Conservation (phyloP, 2,888 invertebrate species). For the Poecilus cupreus region DNA sequence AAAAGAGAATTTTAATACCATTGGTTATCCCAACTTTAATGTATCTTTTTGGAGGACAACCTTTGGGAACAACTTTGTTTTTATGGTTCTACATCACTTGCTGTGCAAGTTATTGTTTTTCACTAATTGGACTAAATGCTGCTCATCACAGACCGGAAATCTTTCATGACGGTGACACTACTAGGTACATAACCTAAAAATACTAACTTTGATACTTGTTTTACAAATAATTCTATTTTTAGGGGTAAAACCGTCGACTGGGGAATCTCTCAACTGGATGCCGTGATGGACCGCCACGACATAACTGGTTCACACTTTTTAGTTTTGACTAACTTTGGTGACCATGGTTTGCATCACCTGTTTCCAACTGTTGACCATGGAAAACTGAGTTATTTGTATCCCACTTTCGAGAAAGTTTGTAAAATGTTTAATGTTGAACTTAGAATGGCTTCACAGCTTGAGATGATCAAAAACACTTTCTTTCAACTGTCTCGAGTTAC, state of each 20-base stretch:
- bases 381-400: constrained; percentile 80
- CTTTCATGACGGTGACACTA: constrained; percentile 85
- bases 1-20: constrained; percentile 41
- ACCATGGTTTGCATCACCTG: constrained; percentile 87
- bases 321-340: constrained; percentile 84
- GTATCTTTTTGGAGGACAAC: constrained; percentile 64
- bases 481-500: constrained; percentile 75
- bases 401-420: constrained; percentile 78
- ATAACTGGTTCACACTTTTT: constrained; percentile 81
- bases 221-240: constrained; percentile 65
- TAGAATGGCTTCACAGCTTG: constrained; percentile 74
- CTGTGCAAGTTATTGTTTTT: constrained; percentile 78
- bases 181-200: constrained; percentile 72
- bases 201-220: background rate
- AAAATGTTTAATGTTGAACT: constrained; percentile 78
- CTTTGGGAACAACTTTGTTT: constrained; percentile 69
- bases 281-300: constrained; percentile 83
- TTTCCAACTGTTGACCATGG: constrained; percentile 89
- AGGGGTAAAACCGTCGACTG: constrained; percentile 78
- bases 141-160: constrained; percentile 88
- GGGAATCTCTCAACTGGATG: constrained; percentile 86
- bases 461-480: constrained; percentile 81
- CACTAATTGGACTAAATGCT: constrained; percentile 80
- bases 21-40: constrained; percentile 53
- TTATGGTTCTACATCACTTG: constrained; percentile 80